phyloP scores from a whole-genome alignment of 2,888 invertebrate species.

The Carpatolechia fugitivella region DNA sequence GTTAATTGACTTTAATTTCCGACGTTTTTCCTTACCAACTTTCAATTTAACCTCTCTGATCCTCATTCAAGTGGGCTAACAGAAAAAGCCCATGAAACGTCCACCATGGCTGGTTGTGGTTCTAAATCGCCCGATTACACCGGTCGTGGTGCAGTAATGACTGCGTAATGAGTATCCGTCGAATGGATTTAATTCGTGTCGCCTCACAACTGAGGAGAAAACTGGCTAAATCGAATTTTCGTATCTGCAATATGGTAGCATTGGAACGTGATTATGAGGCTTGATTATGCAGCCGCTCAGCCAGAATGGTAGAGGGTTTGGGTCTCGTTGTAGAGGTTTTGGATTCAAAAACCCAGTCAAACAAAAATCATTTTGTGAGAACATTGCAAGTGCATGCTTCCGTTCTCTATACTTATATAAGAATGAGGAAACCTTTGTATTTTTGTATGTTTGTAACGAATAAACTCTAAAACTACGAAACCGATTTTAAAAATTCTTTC shows the following conservation, averaged over 20 bases:
- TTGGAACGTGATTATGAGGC: neutral
- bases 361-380: too few species aligned
- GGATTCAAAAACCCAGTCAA: too few species aligned
- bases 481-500: too few species aligned
- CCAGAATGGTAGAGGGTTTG: too few species aligned
- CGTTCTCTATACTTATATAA: too few species aligned
- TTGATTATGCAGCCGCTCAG: too few species aligned
- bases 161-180: constrained; percentile 19
- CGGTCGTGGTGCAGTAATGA: constrained; percentile 15
- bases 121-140: constrained; percentile 12
- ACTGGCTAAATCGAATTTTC: neutral
- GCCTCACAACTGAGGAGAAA: too few species aligned
- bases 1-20: neutral
- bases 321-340: too few species aligned
- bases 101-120: neutral
- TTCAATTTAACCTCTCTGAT: neutral
- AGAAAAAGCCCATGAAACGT: constrained; percentile 2
- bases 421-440: too few species aligned
- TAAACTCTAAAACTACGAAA: too few species aligned
- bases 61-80: neutral
- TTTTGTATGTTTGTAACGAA: too few species aligned
- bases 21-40: neutral
- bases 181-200: constrained; percentile 10
- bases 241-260: neutral
- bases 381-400: too few species aligned